Evolutionary conservation across 2,888 invertebrate species (phyloP).

Genomic region (Drosophila pegasa): DNA sequence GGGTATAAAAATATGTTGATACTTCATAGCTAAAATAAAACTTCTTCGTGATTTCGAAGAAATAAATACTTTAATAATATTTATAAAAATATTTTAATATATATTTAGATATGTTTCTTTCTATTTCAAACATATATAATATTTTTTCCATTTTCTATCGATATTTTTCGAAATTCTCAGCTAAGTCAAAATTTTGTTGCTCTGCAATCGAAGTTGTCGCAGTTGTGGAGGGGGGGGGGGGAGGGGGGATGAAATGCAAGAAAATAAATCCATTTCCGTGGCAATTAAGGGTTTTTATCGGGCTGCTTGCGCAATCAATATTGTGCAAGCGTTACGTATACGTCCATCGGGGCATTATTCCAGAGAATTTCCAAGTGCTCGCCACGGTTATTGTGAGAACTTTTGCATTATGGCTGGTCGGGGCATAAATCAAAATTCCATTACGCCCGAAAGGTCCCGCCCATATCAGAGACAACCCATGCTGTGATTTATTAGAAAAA

Average conservation of each 20-base stretch:
- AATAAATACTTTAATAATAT: too few species aligned
- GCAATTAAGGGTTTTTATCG: slow-evolving; percentile 22
- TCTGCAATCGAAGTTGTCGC: too few species aligned
- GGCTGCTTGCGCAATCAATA: slow-evolving; percentile 36
- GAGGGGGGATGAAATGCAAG: not conserved
- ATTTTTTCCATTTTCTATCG: too few species aligned
- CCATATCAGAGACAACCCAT: slow-evolving; percentile 83
- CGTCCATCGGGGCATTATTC: slow-evolving; percentile 53
- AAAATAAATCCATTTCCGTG: slow-evolving; percentile 3
- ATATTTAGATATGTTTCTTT: too few species aligned
- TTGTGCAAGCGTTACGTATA: slow-evolving; percentile 51
- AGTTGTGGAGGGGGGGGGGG: too few species aligned
- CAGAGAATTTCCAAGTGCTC: slow-evolving; percentile 55
- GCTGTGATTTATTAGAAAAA: slow-evolving; percentile 83
- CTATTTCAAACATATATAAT: too few species aligned
- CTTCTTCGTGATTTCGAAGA: too few species aligned
- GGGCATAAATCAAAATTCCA: slow-evolving; percentile 84
- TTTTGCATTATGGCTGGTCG: slow-evolving; percentile 81
- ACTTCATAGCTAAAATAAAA: too few species aligned
- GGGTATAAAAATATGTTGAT: too few species aligned
- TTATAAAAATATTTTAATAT: too few species aligned
- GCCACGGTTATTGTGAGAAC: slow-evolving; percentile 70
- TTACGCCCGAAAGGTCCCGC: slow-evolving; percentile 82
- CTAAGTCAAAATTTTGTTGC: not conserved
- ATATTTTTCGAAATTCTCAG: too few species aligned